Base-by-base conservation (phyloP, 2,113 vertebrate species). In the Tetrax tetrax region DNA sequence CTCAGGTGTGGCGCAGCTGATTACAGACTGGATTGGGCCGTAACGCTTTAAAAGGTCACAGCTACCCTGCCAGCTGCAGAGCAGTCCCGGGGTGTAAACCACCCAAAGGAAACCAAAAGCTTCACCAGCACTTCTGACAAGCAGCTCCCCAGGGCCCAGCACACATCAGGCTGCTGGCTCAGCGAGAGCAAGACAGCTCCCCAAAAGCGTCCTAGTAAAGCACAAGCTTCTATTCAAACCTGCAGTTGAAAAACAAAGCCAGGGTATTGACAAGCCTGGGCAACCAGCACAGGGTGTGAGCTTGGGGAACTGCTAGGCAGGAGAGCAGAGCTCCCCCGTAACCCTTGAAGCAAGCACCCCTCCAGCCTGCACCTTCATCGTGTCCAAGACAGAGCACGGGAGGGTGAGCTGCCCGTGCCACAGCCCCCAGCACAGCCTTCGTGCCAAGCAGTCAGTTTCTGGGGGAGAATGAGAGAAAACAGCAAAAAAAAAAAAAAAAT, bases 381-480 rank as follows among this genome's bases (percentile, higher is more conserved):
- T 12, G 2, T 21, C 61, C 48, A 16, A 23, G 24, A 27, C 1
- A 1, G 35, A 56, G 35, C 5, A 12, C 1, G 1, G 69, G 56
- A 35, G 63, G 35, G 47, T 24, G 60, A 25, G 54, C 48, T 79
- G 50, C 33, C 56, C 4, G 1, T 41, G 48, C 50, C 3, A 3
- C 56, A 65, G 22, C 22, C 31, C 18, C 27, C 5, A 1, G 51
- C n/a, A 61, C 38, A 35, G 48, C 37, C 43, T 59, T 37, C 1
- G 0, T 9, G 43, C 23, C 3, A 0, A 64, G 53, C 28, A 50
- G 33, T 16, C 31, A 24, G 12, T 47, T 71, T 57, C 43, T 28
- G 7, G 13, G 47, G 15, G 59, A 77, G 37, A 37, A 64, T 6
- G 57, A 72, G 31, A 68, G 17, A 66, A 71, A 45, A 24, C n/a